These are phyloP conservation scores for Prunella strophiata DNA, from an alignment of 2,797 vertebrate species.

Conservation along the genomic window DNA sequence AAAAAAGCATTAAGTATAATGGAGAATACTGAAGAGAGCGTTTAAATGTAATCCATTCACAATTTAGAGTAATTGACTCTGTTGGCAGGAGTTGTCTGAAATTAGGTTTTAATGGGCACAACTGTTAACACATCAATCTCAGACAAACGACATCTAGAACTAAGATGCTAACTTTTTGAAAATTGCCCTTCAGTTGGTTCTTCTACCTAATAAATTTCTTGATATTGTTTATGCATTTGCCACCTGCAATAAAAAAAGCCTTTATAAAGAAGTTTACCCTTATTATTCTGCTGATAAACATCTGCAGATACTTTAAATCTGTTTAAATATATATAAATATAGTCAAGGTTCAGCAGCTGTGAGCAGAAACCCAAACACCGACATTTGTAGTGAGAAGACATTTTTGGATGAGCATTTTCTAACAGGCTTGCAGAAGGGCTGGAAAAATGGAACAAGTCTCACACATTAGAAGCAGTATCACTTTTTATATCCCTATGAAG, in stretches of 20 bases:
- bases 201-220: background rate
- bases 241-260: background rate
- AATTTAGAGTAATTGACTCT: conserved; percentile 30
- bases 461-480: background rate
- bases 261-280: background rate
- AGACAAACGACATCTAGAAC: background rate
- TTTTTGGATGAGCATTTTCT: background rate
- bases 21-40: conserved; percentile 9
- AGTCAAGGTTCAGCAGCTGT: background rate
- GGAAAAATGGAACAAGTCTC: background rate
- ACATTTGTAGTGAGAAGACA: rapidly evolving
- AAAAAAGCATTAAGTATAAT: conserved; percentile 25
- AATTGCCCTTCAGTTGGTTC: background rate
- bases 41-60: conserved; percentile 41
- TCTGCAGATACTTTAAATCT: background rate
- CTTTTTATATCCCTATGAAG: background rate
- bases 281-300: background rate
- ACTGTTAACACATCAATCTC: background rate
- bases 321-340: background rate
- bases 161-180: background rate
- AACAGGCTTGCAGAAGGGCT: background rate
- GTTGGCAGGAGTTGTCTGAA: conserved; percentile 22
- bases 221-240: background rate
- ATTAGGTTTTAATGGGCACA: conserved; percentile 1
- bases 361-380: background rate